These are phyloP conservation scores for Atta cephalotes DNA, from an alignment of 1,140 invertebrate species.

Conservation along the genomic window DNA sequence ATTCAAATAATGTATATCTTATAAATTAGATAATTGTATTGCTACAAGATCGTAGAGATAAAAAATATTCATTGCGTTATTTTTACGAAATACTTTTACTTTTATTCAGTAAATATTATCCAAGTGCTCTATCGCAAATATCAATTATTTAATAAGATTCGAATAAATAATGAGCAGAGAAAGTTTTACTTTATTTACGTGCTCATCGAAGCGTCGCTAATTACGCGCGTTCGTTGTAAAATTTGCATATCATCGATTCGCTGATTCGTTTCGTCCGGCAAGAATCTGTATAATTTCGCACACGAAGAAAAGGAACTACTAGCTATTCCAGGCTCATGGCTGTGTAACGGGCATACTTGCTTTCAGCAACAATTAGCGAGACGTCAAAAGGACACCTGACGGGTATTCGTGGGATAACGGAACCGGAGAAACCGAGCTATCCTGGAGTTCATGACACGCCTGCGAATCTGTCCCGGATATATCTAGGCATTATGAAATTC, in stretches of 20 bases:
- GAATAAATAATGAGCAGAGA: slow-evolving; percentile 45
- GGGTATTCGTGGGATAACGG: slow-evolving; percentile 76
- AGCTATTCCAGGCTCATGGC: slow-evolving; percentile 46
- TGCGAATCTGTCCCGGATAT: slow-evolving; percentile 53
- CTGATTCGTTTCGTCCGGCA: slow-evolving; percentile 35
- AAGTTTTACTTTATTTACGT: slow-evolving; percentile 51
- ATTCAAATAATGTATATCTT: background rate
- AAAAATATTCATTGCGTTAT: background rate
- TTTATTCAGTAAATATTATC: background rate
- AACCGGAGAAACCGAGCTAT: slow-evolving; percentile 62
- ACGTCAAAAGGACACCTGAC: slow-evolving; percentile 79
- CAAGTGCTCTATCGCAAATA: background rate
- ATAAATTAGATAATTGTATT: background rate
- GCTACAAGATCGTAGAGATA: background rate
- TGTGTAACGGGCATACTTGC: slow-evolving; percentile 65
- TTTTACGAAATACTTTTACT: slow-evolving; percentile 17
- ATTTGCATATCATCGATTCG: slow-evolving; percentile 47
- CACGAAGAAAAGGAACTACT: slow-evolving; percentile 11
- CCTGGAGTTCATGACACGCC: slow-evolving; percentile 61
- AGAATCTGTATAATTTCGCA: slow-evolving; percentile 47
- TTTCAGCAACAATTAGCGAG: slow-evolving; percentile 77
- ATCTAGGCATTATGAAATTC: slow-evolving; percentile 5
- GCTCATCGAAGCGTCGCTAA: slow-evolving; percentile 54
- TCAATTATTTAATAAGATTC: slow-evolving; percentile 29
- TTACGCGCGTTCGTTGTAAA: slow-evolving; percentile 25